These are phyloP conservation scores for Ciconia boyciana DNA, from an alignment of 2,113 vertebrate genomes.

Conservation along the genomic window DNA sequence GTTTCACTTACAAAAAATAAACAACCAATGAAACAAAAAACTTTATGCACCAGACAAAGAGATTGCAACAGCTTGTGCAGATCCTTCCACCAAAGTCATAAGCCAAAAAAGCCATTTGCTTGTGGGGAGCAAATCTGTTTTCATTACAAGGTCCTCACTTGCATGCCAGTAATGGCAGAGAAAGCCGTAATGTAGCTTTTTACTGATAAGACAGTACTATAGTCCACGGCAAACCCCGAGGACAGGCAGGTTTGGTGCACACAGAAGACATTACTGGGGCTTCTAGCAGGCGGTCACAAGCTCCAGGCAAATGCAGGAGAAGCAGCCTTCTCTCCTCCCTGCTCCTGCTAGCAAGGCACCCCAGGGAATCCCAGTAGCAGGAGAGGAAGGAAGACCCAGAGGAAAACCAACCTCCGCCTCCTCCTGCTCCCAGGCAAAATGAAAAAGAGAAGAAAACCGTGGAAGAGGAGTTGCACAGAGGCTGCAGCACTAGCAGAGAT, in stretches of 20 bases:
- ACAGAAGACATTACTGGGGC: neutral
- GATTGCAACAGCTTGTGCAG: neutral
- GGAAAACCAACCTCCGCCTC: neutral
- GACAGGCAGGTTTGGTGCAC: neutral
- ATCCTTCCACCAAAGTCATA: neutral
- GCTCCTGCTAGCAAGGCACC: neutral
- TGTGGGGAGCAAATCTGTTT: neutral
- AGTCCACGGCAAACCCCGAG: neutral
- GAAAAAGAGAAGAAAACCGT: neutral
- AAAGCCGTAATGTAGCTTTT: neutral
- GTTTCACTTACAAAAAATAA: neutral
- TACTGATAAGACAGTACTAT: neutral
- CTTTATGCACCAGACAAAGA: neutral
- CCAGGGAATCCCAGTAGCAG: neutral
- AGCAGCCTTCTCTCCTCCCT: neutral
- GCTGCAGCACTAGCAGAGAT: neutral
- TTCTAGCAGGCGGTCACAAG: neutral
- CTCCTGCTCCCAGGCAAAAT: neutral
- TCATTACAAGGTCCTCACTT: neutral
- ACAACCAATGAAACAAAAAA: neutral
- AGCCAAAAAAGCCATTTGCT: neutral
- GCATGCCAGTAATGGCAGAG: neutral
- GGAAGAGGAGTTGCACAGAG: fast-evolving
- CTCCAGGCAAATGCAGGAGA: neutral
- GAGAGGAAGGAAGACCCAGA: neutral